A percentile compares a stretch with the other conserved stretches of the same genome.
phyloP scores from a whole-genome alignment of 2,113 vertebrate genomes.

The Oreotragus oreotragus region DNA sequence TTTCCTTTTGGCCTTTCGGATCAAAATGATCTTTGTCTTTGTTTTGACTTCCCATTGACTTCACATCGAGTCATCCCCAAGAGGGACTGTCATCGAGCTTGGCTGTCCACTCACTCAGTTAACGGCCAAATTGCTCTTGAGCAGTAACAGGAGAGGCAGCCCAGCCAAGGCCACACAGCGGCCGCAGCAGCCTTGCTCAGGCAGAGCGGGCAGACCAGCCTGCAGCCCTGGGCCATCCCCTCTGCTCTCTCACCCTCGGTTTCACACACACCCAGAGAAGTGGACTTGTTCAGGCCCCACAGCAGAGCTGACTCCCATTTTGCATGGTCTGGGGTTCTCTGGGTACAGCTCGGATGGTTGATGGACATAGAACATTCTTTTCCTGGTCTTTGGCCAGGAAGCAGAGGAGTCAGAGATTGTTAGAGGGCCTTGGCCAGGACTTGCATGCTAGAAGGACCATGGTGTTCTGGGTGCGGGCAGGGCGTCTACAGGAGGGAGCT shows the following conservation, averaged over 20 bases:
- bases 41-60: conserved; percentile 66
- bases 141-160: conserved; percentile 64
- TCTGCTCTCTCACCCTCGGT: neutral
- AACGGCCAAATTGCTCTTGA: conserved; percentile 68
- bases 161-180: neutral
- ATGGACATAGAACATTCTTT: neutral
- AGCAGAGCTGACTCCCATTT: neutral
- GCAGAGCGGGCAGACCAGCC: rapidly evolving
- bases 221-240: neutral
- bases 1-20: conserved; percentile 51
- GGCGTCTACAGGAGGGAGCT: neutral
- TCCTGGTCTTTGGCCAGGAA: neutral
- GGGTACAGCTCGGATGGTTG: neutral
- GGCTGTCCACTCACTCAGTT: conserved; percentile 70
- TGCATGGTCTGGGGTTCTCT: neutral
- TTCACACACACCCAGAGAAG: rapidly evolving
- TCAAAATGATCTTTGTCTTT: conserved; percentile 54
- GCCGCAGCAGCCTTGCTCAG: neutral
- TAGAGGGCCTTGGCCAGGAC: neutral
- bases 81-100: conserved; percentile 68
- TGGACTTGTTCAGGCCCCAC: rapidly evolving
- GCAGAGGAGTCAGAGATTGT: neutral
- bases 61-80: conserved; percentile 70
- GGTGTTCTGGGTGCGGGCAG: neutral
- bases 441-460: neutral